Conservation (phyloP, 2,113 vertebrate genomes). For the Hydropotes inermis region DNA sequence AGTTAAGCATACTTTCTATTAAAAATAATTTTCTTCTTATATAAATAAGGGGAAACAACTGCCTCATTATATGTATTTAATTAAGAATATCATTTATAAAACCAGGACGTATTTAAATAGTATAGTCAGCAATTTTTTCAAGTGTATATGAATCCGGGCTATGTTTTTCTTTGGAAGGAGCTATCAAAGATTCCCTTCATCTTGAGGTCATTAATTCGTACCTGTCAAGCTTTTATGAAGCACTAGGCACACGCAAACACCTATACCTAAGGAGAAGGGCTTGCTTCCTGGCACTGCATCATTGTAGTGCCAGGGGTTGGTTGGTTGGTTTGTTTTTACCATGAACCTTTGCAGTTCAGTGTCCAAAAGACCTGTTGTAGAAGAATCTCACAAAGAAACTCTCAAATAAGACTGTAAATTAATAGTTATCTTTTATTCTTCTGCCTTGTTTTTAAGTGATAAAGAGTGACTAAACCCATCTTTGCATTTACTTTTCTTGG, state of each 20-base stretch:
- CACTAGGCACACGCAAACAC: not conserved
- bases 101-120: not conserved
- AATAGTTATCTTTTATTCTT: conserved; percentile 63
- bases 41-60: conserved; percentile 43
- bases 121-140: not conserved
- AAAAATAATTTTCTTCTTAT: conserved; percentile 17
- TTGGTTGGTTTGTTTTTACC: not conserved
- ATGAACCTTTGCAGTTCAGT: not conserved
- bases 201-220: not conserved
- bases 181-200: conserved; percentile 14
- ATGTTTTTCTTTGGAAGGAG: not conserved
- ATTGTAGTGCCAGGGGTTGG: not conserved
- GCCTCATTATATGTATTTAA: not conserved
- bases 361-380: not conserved
- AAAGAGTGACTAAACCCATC: conserved; percentile 51
- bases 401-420: conserved; percentile 28
- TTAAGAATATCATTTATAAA: conserved; percentile 37
- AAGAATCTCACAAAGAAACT: conserved; percentile 56
- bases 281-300: not conserved
- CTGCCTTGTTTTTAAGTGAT: conserved; percentile 53
- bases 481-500: conserved; percentile 62
- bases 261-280: not conserved
- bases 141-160: not conserved
- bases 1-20: conserved; percentile 10
- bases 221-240: not conserved